Evolutionary conservation across 2,888 invertebrate genomes (phyloP), one percentile per base, ranked within the genome.

Genomic region (Alcis repandata): DNA sequence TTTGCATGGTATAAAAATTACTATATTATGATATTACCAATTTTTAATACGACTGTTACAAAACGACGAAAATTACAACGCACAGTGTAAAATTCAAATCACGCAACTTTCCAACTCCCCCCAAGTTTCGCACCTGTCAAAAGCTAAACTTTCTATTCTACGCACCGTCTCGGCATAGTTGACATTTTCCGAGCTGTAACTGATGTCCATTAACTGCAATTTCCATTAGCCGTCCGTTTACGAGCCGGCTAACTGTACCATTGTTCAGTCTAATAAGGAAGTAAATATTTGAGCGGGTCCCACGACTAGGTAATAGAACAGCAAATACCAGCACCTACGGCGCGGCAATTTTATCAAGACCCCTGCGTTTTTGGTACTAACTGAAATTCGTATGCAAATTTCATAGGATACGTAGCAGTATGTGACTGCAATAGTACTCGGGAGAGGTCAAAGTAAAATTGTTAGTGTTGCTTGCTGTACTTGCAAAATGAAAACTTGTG

Each of bases 251-350:
- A 86, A 82, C 84, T 75, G 86, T 83, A 79, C 84, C 76, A 89
- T 91, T 90, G 91, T 90, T 91, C 84, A 78, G 72, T 77, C 75
- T 91, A 91, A 92, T 90, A 88, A 92, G 92, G 92, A 92, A 92
- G 92, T 88, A 80, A 91, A 91, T 89, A 88, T 92, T 92, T 89
- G 86, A 80, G 84, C 79, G 77, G 83, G 80, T 78, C 82, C 76
- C 62, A 72, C 73, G 70, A 69, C 69, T 53, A 64, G 43, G 27
- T 57, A 54, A 15, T 54, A 27, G 68, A 62, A 69, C 76, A 71
- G 77, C 75, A 83, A 84, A 77, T 78, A 79, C 75, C 82, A 79
- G 85, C 82, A 82, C 80, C 75, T 74, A 79, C 51, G 10, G 19
- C 9, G 13, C 40, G 10, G 45, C 60, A 38, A 61, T 20, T 54